Base-by-base conservation (phyloP, 2,888 invertebrate genomes). In the Dioctria rufipes region DNA sequence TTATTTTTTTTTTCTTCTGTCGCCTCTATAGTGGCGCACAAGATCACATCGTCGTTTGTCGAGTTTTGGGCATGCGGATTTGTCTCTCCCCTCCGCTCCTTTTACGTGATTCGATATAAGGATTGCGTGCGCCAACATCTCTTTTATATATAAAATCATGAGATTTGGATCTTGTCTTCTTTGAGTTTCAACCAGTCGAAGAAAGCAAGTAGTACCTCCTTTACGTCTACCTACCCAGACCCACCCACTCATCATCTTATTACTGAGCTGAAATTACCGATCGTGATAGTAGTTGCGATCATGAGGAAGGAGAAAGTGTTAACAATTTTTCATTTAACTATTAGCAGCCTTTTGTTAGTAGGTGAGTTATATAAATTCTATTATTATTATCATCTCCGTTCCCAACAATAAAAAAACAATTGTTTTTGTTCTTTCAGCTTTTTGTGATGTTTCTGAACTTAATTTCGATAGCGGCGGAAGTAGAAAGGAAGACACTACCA, bases 371-470 rank as follows among this genome's bases (percentile, higher is more conserved):
- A 61, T 60, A 75, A 75, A 43, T 39, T 13, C 25, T 39, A 60
- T 60, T 42, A 60, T 11, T 4, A 42, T 42, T 60, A 67, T 13
- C 58, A 61, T 39, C 6, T n/a, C 37, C 37, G 37, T n/a, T n/a
- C 65, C 4, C 9, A 39, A n/a, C 13, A 39, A 65, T 8, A 3
- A 9, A 40, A 42, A 25, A 25, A 2, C 0, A 25, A 25, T 25
- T 25, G 25, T 25, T 25, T 25, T 63, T 39, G 42, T 39, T 37
- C 39, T 49, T 61, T 11, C 54, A 78, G 78, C 51, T 78, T 13
- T 66, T 13, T 66, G 78, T 54, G 78, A 78, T 66, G 78, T 78
- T 42, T 66, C 78, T 49, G 78, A 78, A 13, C 42, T 78, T 9
- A 54, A 66, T 43, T 9, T 40, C 25, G 37, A 40, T n/a, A 13